Percentiles rank a stretch among this genome's conserved stretches.
Evolutionary conservation across 1,140 invertebrate genomes (phyloP).

Genomic region (Camponotus pennsylvanicus): DNA sequence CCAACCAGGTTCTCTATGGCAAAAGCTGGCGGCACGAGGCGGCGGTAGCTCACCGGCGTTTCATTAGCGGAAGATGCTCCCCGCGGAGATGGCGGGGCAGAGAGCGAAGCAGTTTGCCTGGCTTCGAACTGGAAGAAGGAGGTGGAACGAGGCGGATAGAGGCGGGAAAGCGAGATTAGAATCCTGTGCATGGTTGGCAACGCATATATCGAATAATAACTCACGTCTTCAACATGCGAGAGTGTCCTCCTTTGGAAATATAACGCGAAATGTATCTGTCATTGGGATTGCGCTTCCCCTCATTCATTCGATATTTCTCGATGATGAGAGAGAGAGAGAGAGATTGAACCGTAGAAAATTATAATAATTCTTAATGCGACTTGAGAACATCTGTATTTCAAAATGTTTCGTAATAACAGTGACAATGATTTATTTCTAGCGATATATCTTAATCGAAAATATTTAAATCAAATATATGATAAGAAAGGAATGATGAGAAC

Average conservation of each 20-base stretch:
- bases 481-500: background rate
- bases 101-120: constrained; percentile 50
- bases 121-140: constrained; percentile 75
- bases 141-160: constrained; percentile 72
- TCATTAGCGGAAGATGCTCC: constrained; percentile 86
- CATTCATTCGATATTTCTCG: constrained; percentile 42
- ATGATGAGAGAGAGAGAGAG: background rate
- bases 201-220: constrained; percentile 78
- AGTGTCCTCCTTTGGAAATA: constrained; percentile 58
- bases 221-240: constrained; percentile 62
- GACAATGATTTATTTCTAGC: background rate
- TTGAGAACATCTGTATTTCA: background rate
- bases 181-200: constrained; percentile 80
- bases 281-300: constrained; percentile 55
- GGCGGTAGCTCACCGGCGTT: constrained; percentile 85
- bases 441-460: background rate
- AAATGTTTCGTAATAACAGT: background rate
- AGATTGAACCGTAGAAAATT: constrained; percentile 56
- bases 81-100: constrained; percentile 76
- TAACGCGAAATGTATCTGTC: constrained; percentile 50
- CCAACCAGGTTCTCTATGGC: constrained; percentile 64
- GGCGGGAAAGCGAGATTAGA: constrained; percentile 84
- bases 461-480: background rate
- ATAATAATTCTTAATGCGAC: background rate
- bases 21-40: constrained; percentile 83